phyloP scores from a whole-genome alignment of 2,888 invertebrate genomes.

The Drosophila kokeensis region DNA sequence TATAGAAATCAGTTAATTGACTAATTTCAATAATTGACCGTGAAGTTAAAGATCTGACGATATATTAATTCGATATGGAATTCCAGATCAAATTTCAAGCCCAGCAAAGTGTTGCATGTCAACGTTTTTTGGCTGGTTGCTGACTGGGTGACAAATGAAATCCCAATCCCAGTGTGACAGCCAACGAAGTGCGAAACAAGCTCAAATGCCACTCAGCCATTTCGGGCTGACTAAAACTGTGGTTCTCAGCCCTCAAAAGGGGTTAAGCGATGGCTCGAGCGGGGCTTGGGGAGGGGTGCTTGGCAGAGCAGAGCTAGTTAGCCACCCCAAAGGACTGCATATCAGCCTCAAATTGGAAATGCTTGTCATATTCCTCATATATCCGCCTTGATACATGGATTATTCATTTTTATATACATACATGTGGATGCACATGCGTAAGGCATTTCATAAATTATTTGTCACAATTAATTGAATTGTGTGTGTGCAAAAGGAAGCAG shows the following conservation, averaged over 20 bases:
- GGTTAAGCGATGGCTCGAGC: slow-evolving; percentile 52
- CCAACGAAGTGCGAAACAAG: slow-evolving; percentile 68
- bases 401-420: slow-evolving; percentile 65
- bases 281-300: background rate
- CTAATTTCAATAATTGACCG: slow-evolving; percentile 3
- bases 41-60: background rate
- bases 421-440: background rate
- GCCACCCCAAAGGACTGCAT: slow-evolving; percentile 59
- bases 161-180: slow-evolving; percentile 36
- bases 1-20: background rate
- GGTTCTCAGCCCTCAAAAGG: slow-evolving; percentile 60
- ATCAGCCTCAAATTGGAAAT: slow-evolving; percentile 83
- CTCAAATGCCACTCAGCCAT: slow-evolving; percentile 70
- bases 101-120: background rate
- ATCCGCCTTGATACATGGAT: slow-evolving; percentile 70
- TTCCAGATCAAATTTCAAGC: slow-evolving; percentile 5
- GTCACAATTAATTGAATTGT: slow-evolving; percentile 84
- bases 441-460: slow-evolving; percentile 82
- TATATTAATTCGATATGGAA: slow-evolving; percentile 9
- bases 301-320: slow-evolving; percentile 9
- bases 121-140: background rate
- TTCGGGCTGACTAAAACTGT: slow-evolving; percentile 8
- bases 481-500: slow-evolving; percentile 39
- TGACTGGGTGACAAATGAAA: slow-evolving; percentile 33
- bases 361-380: slow-evolving; percentile 85